Conservation (phyloP, 2,113 vertebrate genomes). For the Pygoscelis adeliae region DNA sequence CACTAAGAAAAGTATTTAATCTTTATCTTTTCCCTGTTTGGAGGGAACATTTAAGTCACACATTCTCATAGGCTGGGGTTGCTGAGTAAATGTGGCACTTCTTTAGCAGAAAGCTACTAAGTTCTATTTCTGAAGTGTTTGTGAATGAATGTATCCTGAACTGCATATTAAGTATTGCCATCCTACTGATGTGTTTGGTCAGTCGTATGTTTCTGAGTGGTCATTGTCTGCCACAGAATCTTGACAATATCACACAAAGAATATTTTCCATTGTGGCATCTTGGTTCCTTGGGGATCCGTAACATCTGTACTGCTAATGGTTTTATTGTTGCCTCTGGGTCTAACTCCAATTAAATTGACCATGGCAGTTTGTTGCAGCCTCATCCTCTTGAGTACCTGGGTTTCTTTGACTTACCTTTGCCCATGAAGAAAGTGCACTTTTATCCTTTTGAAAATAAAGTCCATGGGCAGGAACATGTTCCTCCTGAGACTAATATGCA, state of each 20-base stretch:
- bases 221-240: neutral
- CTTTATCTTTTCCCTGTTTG: neutral
- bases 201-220: neutral
- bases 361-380: constrained; percentile 16
- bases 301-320: constrained; percentile 51
- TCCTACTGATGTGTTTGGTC: neutral
- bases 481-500: constrained; percentile 45
- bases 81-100: neutral
- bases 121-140: neutral
- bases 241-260: neutral
- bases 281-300: neutral
- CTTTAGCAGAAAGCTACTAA: neutral
- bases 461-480: neutral
- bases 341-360: constrained; percentile 48
- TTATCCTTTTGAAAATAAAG: constrained; percentile 47
- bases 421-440: constrained; percentile 27
- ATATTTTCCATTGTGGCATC: neutral
- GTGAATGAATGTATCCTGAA: neutral
- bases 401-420: constrained; percentile 62
- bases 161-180: neutral
- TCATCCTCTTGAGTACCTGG: constrained; percentile 52
- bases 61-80: neutral
- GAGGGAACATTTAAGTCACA: neutral
- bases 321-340: constrained; percentile 43
- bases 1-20: neutral